These are phyloP conservation scores for Heliconius sara DNA, from an alignment of 2,888 invertebrate species.

Conservation along the genomic window DNA sequence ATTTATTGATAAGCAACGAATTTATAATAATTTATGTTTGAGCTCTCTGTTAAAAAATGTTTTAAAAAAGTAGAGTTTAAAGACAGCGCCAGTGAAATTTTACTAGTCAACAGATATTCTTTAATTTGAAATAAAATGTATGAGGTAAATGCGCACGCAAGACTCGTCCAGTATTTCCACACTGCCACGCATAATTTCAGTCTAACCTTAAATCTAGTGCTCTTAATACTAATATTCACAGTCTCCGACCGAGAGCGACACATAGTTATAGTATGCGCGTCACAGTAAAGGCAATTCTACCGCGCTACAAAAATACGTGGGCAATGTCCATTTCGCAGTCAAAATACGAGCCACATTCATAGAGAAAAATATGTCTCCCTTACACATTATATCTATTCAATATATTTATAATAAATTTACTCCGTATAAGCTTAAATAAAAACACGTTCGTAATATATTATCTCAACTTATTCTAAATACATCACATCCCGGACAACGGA, in stretches of 20 bases:
- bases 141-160: conserved; percentile 44
- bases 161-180: conserved; percentile 66
- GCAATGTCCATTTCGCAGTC: conserved; percentile 81
- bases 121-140: conserved; percentile 29
- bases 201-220: conserved; percentile 67
- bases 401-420: conserved; percentile 65
- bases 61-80: background rate
- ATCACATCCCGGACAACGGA: conserved; percentile 65
- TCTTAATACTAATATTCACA: conserved; percentile 76
- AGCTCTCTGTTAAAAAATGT: background rate
- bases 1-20: too few relatives aligned
- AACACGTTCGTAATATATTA: conserved; percentile 66
- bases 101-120: background rate
- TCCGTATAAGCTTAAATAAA: conserved; percentile 66
- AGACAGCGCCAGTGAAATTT: background rate
- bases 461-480: conserved; percentile 57
- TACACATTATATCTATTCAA: conserved; percentile 64
- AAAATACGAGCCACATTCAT: conserved; percentile 76
- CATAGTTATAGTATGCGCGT: conserved; percentile 60
- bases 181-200: conserved; percentile 70
- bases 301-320: conserved; percentile 83
- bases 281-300: conserved; percentile 77
- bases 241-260: conserved; percentile 74
- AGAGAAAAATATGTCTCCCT: conserved; percentile 84
- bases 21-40: background rate